A percentile compares a stretch with the other conserved stretches of the same genome.
These are phyloP conservation scores for Crotalus helleri DNA, from an alignment of 2,113 vertebrate genomes.

Conservation along the genomic window DNA sequence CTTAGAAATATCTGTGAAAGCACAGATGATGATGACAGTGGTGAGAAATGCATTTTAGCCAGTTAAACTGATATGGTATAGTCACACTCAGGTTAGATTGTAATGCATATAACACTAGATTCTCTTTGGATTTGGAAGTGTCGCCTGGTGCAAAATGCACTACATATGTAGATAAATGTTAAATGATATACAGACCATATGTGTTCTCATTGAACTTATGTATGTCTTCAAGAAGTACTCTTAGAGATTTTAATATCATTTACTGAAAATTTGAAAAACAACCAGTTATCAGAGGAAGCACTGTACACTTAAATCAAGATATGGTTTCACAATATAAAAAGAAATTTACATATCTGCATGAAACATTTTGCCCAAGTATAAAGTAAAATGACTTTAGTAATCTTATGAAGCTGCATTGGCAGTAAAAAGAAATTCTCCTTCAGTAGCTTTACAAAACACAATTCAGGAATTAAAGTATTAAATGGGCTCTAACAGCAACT, in stretches of 20 bases:
- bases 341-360: neutral
- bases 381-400: neutral
- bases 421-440: neutral
- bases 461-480: neutral
- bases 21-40: neutral
- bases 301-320: neutral
- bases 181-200: neutral
- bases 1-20: neutral
- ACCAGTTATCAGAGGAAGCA: neutral
- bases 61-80: neutral
- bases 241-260: neutral
- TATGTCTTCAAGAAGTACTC: neutral
- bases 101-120: neutral
- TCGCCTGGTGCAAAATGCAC: neutral
- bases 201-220: neutral
- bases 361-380: neutral
- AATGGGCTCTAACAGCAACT: neutral
- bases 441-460: neutral
- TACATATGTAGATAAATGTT: neutral
- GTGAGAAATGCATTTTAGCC: neutral
- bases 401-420: neutral
- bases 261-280: neutral
- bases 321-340: neutral
- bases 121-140: neutral
- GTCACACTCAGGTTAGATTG: neutral